Evolutionary conservation across 2,888 invertebrate genomes (phyloP).

Genomic region (Xylota segnis): DNA sequence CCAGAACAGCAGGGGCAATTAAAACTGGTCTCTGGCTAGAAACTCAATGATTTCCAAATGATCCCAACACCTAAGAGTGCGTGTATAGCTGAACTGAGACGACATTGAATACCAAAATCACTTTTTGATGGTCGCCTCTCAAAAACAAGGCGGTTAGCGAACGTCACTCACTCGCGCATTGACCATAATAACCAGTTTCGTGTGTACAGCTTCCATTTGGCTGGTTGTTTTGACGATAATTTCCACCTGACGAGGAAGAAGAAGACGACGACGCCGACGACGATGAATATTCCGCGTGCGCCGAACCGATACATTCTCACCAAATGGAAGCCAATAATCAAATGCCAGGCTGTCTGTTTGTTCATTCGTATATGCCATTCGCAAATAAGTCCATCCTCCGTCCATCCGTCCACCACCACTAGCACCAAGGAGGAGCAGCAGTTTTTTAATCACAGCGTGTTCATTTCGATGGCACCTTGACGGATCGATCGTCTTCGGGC

Average conservation of each 20-base stretch:
- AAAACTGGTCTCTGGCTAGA: conserved; percentile 15
- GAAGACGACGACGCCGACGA: conserved; percentile 38
- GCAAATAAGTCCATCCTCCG: conserved; percentile 72
- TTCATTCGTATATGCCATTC: conserved; percentile 75
- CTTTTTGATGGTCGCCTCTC: not conserved
- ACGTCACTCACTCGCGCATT: conserved; percentile 52
- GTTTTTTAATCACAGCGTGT: conserved; percentile 79
- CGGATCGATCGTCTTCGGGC: conserved; percentile 77
- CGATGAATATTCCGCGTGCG: conserved; percentile 72
- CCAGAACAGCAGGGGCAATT: conserved; percentile 9
- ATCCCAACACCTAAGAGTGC: not conserved
- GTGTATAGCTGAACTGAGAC: conserved; percentile 15
- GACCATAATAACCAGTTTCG: conserved; percentile 66
- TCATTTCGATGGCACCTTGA: conserved; percentile 79
- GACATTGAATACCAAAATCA: conserved; percentile 22
- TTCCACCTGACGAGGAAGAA: conserved; percentile 59
- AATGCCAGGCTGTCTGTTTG: conserved; percentile 81
- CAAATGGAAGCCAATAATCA: conserved; percentile 84
- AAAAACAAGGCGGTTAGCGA: not conserved
- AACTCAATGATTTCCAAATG: conserved; percentile 2
- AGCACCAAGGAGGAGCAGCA: conserved; percentile 70
- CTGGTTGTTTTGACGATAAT: conserved; percentile 73
- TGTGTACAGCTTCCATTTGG: conserved; percentile 66
- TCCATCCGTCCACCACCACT: conserved; percentile 55
- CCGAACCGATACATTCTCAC: conserved; percentile 73